phyloP scores from a whole-genome alignment of 2,797 vertebrate genomes.

The Eidolon dupreanum region DNA sequence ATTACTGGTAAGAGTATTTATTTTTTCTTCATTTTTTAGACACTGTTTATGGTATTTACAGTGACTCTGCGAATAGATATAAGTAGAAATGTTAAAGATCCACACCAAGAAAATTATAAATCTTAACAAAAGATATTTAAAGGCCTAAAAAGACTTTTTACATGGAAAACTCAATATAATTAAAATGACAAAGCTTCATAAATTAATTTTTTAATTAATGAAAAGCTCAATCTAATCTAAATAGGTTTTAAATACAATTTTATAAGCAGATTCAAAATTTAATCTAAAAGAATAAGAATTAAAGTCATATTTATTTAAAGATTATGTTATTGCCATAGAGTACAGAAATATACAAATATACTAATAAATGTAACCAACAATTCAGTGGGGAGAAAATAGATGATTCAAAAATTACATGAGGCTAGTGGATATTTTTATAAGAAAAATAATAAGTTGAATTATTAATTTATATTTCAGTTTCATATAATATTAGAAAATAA shows the following conservation, averaged over 20 bases:
- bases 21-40: neutral
- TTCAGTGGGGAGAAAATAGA: neutral
- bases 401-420: neutral
- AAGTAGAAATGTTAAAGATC: neutral
- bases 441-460: neutral
- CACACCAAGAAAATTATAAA: neutral
- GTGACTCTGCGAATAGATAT: neutral
- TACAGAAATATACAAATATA: neutral
- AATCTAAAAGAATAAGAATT: slow-evolving; percentile 23
- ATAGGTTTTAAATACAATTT: neutral
- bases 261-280: neutral
- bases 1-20: neutral
- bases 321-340: neutral
- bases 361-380: neutral
- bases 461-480: neutral
- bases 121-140: neutral
- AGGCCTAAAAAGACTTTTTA: neutral
- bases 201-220: slow-evolving; percentile 28
- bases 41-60: neutral
- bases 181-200: neutral
- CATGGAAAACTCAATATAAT: neutral
- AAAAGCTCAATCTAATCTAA: neutral
- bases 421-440: neutral
- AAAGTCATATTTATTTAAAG: neutral
- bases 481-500: neutral